Percentiles rank a stretch among this genome's conserved stretches.
phyloP scores from a whole-genome alignment of 1,140 invertebrate species.

The Saxidomus purpurata region DNA sequence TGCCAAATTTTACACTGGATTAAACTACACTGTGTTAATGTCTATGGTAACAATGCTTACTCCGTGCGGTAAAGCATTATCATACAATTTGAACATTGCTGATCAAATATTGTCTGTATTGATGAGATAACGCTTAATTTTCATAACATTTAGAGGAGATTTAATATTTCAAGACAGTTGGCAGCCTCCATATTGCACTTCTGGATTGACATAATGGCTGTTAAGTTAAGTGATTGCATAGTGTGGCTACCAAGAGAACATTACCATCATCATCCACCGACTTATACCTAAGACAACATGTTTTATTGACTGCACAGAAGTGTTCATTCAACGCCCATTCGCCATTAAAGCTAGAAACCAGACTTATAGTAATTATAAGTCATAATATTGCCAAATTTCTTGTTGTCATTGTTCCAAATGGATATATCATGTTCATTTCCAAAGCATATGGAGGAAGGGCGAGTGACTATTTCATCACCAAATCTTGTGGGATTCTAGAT shows the following conservation, averaged over 20 bases:
- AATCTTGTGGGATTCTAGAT: constrained; percentile 76
- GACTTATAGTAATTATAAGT: constrained; percentile 68
- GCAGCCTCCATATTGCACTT: constrained; percentile 71
- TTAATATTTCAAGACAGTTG: constrained; percentile 77
- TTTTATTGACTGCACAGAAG: too few species aligned
- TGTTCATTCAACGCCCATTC: constrained; percentile 64
- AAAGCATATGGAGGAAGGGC: constrained; percentile 76
- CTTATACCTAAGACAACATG: too few species aligned
- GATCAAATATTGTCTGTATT: too few species aligned
- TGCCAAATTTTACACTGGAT: constrained; percentile 7
- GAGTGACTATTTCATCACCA: constrained; percentile 77
- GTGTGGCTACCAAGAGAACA: not conserved
- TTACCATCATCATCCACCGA: too few species aligned
- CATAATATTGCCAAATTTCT: constrained; percentile 78
- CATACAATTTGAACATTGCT: too few species aligned
- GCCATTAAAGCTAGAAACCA: constrained; percentile 31
- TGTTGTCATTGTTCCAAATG: constrained; percentile 79
- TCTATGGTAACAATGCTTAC: not conserved
- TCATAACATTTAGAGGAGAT: constrained; percentile 54
- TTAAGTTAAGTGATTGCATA: constrained; percentile 66
- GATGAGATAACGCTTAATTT: constrained; percentile 54
- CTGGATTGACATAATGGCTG: constrained; percentile 74
- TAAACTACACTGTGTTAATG: not conserved
- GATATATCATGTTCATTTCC: constrained; percentile 78
- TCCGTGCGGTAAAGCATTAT: constrained; percentile 6